A percentile compares a stretch with the other conserved stretches of the same genome.
Conservation (phyloP, 2,113 vertebrate genomes). For the Epinephelus lanceolatus region DNA sequence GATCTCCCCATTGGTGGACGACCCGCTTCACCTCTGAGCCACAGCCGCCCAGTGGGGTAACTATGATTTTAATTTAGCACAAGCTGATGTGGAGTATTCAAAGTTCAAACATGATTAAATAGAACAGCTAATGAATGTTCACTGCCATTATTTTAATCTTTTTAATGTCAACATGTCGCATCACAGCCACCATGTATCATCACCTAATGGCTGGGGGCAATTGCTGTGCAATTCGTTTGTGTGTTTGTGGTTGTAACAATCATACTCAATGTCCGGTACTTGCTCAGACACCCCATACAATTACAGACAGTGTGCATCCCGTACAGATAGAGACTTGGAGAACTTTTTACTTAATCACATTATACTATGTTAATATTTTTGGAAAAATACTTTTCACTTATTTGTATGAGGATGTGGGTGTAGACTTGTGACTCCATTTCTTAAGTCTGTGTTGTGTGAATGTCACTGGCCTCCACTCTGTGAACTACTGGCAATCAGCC, state of each 20-base stretch:
- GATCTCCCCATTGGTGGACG: no score
- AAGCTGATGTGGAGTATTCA: not conserved
- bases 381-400: not conserved
- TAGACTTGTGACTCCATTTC: not conserved
- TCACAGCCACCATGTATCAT: not conserved
- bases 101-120: not conserved
- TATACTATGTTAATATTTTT: not conserved
- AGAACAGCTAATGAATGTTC: not conserved
- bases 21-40: no score
- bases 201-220: not conserved
- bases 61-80: not conserved
- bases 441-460: conserved; percentile 25
- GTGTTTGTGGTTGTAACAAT: not conserved
- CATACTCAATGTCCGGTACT: not conserved
- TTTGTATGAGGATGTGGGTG: not conserved
- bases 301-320: not conserved
- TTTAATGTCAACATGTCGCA: not conserved
- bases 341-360: not conserved
- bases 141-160: not conserved
- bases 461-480: conserved; percentile 18
- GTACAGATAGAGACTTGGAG: not conserved
- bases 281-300: not conserved
- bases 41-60: no score
- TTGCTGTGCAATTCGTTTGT: conserved; percentile 8
- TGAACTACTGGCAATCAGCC: conserved; percentile 46